Evolutionary conservation across 2,797 vertebrate genomes (phyloP).

Genomic region (Etheostoma perlongum): DNA sequence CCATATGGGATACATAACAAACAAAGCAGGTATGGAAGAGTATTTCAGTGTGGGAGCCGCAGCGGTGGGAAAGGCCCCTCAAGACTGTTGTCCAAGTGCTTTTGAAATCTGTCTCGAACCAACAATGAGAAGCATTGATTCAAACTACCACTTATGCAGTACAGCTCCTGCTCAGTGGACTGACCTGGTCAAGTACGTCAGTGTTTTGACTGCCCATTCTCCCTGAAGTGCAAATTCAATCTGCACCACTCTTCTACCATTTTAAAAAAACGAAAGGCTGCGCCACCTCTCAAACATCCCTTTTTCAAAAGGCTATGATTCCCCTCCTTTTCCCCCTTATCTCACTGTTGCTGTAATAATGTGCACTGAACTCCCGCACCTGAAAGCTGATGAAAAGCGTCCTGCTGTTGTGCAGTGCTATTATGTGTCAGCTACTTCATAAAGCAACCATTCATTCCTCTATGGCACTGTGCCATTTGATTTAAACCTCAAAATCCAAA

Average conservation of each 20-base stretch:
- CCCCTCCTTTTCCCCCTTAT: conserved; percentile 35
- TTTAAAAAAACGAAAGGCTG: conserved; percentile 44
- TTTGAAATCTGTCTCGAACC: conserved; percentile 69
- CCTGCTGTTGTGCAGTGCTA: conserved; percentile 42
- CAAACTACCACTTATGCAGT: conserved; percentile 59
- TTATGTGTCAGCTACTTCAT: conserved; percentile 52
- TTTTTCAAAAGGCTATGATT: conserved; percentile 44
- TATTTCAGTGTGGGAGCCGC: conserved; percentile 45
- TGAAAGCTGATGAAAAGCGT: conserved; percentile 65
- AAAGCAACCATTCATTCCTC: conserved; percentile 70
- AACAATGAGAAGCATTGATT: conserved; percentile 83
- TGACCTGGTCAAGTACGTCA: conserved; percentile 79
- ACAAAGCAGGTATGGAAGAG: conserved; percentile 46
- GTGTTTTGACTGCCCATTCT: conserved; percentile 80
- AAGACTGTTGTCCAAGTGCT: conserved; percentile 66
- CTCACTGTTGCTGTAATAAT: conserved; percentile 54
- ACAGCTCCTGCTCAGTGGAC: conserved; percentile 50
- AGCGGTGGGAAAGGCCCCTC: conserved; percentile 74
- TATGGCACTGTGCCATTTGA: conserved; percentile 42
- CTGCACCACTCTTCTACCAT: conserved; percentile 52
- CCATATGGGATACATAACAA: conserved; percentile 51
- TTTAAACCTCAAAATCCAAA: conserved; percentile 54
- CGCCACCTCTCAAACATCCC: conserved; percentile 40
- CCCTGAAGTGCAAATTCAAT: conserved; percentile 73
- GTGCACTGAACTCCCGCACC: conserved; percentile 55